Conservation (phyloP, 2,113 vertebrate species). For the Gymnocephalus cernua region DNA sequence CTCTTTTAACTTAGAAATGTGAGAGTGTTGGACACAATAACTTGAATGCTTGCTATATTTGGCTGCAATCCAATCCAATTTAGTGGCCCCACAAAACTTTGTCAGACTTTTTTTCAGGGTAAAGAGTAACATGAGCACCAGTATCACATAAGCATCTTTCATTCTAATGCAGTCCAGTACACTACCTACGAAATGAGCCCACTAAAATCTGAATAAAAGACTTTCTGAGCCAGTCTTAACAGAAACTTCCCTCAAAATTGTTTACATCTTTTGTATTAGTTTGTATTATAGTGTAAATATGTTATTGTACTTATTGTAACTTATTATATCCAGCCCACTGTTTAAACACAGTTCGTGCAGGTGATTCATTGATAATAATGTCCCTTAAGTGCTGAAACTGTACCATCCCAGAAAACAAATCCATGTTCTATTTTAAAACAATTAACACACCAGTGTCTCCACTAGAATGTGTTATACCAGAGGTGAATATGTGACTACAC, state of each 20-base stretch:
- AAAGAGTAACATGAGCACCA: background rate
- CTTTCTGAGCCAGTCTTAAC: background rate
- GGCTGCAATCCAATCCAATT: background rate
- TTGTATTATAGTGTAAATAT: background rate
- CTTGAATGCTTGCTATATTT: background rate
- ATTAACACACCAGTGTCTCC: slow-evolving; percentile 2
- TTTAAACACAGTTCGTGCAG: slow-evolving; percentile 15
- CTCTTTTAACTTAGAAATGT: slow-evolving; percentile 23
- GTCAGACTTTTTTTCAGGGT: background rate
- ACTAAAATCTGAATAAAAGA: slow-evolving; percentile 22
- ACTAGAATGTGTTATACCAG: background rate
- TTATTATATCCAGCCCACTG: background rate
- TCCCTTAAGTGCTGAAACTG: background rate
- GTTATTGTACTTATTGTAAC: no score
- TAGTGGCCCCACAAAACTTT: background rate
- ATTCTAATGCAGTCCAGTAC: background rate
- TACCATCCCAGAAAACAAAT: slow-evolving; percentile 9
- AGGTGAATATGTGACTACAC: background rate
- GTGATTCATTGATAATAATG: slow-evolving; percentile 9
- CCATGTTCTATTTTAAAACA: slow-evolving; percentile 26
- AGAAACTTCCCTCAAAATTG: background rate
- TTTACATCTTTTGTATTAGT: background rate
- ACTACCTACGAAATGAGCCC: background rate
- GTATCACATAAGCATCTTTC: background rate
- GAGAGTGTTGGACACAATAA: background rate